phyloP scores from a whole-genome alignment of 2,888 invertebrate species.

The Herminia tarsipennalis region DNA sequence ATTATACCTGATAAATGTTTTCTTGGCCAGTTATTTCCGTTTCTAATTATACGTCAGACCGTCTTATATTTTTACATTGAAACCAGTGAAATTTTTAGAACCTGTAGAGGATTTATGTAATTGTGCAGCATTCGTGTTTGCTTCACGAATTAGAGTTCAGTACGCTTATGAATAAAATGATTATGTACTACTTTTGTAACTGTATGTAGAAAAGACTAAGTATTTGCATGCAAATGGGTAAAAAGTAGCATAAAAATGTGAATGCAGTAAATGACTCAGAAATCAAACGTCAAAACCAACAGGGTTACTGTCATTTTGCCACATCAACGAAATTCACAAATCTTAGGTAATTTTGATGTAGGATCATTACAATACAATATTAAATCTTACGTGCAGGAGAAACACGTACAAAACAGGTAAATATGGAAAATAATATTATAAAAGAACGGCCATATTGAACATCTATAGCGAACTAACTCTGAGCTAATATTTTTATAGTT shows the following conservation, averaged over 20 bases:
- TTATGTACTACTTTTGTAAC: not conserved
- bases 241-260: conserved; percentile 25
- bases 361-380: not conserved
- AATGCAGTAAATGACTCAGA: conserved; percentile 75
- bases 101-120: conserved; percentile 35
- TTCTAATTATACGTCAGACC: conserved; percentile 1
- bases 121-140: conserved; percentile 11
- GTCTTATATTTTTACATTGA: not conserved
- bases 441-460: conserved; percentile 84
- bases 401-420: conserved; percentile 38
- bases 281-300: conserved; percentile 77
- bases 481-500: conserved; percentile 23
- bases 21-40: not conserved
- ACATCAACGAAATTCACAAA: conserved; percentile 70
- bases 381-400: conserved; percentile 4
- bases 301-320: conserved; percentile 77
- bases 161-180: not conserved
- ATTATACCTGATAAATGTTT: not conserved
- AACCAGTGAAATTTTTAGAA: conserved; percentile 15
- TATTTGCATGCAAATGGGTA: conserved; percentile 19
- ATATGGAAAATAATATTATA: conserved; percentile 53
- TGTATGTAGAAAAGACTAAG: conserved; percentile 1
- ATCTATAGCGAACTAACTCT: conserved; percentile 52
- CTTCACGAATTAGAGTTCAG: not conserved
- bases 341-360: conserved; percentile 18